Conservation (phyloP, 2,797 vertebrate species). For the Argya squamiceps region DNA sequence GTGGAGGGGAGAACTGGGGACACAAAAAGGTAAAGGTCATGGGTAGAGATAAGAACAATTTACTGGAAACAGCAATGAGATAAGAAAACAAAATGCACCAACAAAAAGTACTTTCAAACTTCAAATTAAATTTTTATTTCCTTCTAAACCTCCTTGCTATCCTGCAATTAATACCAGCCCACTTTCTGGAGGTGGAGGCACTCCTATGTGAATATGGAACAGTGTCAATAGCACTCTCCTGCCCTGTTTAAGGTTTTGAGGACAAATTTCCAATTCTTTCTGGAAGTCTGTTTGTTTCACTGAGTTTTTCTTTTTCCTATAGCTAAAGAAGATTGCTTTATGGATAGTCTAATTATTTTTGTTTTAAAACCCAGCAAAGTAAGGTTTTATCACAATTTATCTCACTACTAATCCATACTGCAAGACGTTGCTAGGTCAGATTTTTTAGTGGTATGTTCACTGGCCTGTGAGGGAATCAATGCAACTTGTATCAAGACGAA, state of each 20-base stretch:
- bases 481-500: neutral
- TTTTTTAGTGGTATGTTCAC: neutral
- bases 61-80: neutral
- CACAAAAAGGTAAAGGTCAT: neutral
- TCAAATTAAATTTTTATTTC: neutral
- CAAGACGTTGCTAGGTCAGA: neutral
- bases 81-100: neutral
- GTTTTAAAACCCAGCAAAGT: neutral
- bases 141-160: neutral
- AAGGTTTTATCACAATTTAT: neutral
- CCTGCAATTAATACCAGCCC: neutral
- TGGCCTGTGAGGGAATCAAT: neutral
- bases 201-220: accelerated
- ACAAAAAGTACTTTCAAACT: neutral
- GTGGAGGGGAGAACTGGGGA: neutral
- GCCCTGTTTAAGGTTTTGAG: neutral
- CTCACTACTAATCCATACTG: neutral
- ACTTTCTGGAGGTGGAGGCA: neutral
- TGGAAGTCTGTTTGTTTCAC: neutral
- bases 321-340: neutral
- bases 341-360: neutral
- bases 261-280: neutral
- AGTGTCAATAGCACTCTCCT: neutral
- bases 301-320: neutral
- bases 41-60: neutral